phyloP scores from a whole-genome alignment of 2,113 vertebrate genomes.

The Circaetus gallicus region DNA sequence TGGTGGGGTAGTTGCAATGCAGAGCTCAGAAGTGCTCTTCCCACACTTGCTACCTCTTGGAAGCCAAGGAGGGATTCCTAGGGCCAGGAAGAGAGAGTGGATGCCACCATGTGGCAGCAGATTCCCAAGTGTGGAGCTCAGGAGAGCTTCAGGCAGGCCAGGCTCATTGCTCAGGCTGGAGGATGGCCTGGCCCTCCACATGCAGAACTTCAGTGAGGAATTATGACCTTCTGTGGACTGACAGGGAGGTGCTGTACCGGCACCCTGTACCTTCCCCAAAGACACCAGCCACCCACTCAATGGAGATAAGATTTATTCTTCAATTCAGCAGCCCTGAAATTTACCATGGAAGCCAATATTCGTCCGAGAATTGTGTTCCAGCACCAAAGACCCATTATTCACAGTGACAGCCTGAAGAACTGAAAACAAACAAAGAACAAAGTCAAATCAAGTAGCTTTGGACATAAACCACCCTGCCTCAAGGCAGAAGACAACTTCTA shows the following conservation, averaged over 20 bases:
- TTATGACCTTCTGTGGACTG: background rate
- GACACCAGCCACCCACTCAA: background rate
- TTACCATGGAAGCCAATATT: conserved; percentile 9
- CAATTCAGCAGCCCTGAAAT: background rate
- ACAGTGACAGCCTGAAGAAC: conserved; percentile 27
- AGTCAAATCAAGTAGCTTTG: conserved; percentile 48
- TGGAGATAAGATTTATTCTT: conserved; percentile 16
- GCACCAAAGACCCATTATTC: conserved; percentile 24
- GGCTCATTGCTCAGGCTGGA: background rate
- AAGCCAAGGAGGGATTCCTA: conserved; percentile 18
- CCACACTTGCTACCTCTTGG: background rate
- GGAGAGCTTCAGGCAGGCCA: background rate
- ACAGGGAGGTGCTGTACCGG: background rate
- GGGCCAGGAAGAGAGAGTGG: conserved; percentile 27
- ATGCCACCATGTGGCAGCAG: conserved; percentile 58
- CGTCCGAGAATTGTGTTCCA: background rate
- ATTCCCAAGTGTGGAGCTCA: background rate
- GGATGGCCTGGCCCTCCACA: background rate
- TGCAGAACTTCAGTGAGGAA: background rate
- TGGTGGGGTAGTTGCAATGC: background rate
- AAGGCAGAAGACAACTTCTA: conserved; percentile 44
- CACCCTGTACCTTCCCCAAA: background rate
- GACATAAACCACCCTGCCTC: conserved; percentile 26
- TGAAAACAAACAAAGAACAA: conserved; percentile 58
- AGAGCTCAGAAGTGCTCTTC: background rate